Conservation (phyloP, 1,140 invertebrate genomes). For the Chironomus tepperi region DNA sequence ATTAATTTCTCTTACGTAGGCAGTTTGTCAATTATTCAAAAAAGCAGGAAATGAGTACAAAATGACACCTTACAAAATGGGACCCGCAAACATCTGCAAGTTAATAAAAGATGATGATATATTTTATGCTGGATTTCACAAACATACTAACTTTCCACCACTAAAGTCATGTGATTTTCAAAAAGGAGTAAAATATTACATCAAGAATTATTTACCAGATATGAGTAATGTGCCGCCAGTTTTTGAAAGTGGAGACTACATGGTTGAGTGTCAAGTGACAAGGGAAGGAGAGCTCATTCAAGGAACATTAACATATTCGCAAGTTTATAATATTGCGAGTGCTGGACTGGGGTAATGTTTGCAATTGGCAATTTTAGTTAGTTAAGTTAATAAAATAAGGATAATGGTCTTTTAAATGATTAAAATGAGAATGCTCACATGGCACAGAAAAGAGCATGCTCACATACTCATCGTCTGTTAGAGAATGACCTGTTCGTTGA, state of each 20-base stretch:
- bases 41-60: constrained; percentile 15
- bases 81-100: background rate
- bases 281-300: background rate
- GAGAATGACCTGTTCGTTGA: too few relatives aligned
- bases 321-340: background rate
- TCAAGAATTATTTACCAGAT: background rate
- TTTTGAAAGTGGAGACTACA: constrained; percentile 7
- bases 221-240: background rate
- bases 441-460: too few relatives aligned
- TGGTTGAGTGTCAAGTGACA: background rate
- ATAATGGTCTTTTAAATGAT: too few relatives aligned
- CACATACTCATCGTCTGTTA: too few relatives aligned
- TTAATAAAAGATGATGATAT: background rate
- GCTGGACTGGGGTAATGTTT: background rate
- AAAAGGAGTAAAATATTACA: background rate
- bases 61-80: background rate
- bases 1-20: too few relatives aligned
- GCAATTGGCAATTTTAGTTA: too few relatives aligned
- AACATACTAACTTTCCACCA: background rate
- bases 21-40: background rate
- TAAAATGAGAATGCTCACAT: too few relatives aligned
- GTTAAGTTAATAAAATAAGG: too few relatives aligned
- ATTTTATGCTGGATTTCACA: background rate
- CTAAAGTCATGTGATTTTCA: background rate
- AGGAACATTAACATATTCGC: background rate